Conservation (phyloP, 2,797 vertebrate genomes). For the Coregonus ussuriensis region DNA sequence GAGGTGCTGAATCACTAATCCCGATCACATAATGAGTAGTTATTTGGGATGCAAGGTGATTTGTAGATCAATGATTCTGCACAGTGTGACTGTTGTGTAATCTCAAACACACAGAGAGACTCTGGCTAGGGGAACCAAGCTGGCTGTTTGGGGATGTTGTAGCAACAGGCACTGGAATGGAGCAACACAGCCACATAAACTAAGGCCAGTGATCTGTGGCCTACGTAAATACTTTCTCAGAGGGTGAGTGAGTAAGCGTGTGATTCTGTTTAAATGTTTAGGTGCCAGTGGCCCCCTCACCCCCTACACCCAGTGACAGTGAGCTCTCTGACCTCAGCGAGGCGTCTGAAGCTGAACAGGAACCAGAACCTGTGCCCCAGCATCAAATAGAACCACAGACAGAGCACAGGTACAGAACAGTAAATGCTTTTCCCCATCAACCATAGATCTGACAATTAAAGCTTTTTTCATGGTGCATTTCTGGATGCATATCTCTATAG, state of each 20-base stretch:
- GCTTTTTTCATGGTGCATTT: neutral
- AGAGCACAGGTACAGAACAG: neutral
- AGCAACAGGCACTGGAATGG: neutral
- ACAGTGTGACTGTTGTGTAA: neutral
- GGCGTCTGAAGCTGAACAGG: constrained; percentile 23
- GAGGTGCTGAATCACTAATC: neutral
- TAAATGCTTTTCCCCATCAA: neutral
- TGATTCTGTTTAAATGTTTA: constrained; percentile 29
- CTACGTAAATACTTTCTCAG: neutral
- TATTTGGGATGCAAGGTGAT: neutral
- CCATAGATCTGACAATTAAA: neutral
- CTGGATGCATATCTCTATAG: neutral
- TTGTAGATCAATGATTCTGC: neutral
- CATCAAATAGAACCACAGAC: neutral
- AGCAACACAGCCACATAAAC: neutral
- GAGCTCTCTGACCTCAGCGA: constrained; percentile 44
- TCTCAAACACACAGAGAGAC: constrained; percentile 4
- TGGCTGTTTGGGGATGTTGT: neutral
- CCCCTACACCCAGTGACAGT: constrained; percentile 30
- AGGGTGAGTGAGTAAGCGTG: neutral
- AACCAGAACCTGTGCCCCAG: constrained; percentile 13
- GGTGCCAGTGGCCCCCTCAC: constrained; percentile 33
- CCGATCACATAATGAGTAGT: neutral
- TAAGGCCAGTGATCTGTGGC: constrained; percentile 7
- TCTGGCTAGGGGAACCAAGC: neutral